Percentiles rank a stretch among this genome's conserved stretches.
Conservation (phyloP, 2,113 vertebrate species). For the Eurypyga helias region DNA sequence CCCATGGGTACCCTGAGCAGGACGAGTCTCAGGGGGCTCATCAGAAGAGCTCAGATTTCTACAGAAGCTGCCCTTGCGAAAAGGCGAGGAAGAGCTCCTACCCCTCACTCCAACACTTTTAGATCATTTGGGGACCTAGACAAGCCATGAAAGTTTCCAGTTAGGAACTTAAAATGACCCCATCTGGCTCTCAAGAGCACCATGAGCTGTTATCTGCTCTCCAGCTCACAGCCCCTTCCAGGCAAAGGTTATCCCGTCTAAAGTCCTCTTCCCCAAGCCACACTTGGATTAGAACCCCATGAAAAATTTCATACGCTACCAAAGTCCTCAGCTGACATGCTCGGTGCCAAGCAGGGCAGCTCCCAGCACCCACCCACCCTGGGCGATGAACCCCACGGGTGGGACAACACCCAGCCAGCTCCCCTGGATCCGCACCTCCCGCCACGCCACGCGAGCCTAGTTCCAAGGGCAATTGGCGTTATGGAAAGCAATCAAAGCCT, state of each 20-base stretch:
- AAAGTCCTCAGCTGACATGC: rapidly evolving
- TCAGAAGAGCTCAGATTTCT: neutral
- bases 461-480: neutral
- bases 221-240: neutral
- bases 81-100: neutral
- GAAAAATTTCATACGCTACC: neutral
- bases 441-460: rapidly evolving
- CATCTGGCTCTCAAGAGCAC: neutral
- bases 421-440: neutral
- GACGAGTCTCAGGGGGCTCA: neutral
- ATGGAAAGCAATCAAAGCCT: neutral
- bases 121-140: neutral
- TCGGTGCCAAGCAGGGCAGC: rapidly evolving
- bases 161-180: neutral
- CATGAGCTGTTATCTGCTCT: neutral
- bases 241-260: neutral
- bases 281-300: neutral
- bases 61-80: neutral
- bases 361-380: too few relatives aligned
- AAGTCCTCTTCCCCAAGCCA: neutral
- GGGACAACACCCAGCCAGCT: neutral
- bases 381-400: rapidly evolving
- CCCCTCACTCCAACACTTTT: neutral
- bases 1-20: rapidly evolving
- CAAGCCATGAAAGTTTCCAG: neutral